Evolutionary conservation across 92 coral and sea anemone species (phyloP).

Genomic region (Paragorgia papillata): DNA sequence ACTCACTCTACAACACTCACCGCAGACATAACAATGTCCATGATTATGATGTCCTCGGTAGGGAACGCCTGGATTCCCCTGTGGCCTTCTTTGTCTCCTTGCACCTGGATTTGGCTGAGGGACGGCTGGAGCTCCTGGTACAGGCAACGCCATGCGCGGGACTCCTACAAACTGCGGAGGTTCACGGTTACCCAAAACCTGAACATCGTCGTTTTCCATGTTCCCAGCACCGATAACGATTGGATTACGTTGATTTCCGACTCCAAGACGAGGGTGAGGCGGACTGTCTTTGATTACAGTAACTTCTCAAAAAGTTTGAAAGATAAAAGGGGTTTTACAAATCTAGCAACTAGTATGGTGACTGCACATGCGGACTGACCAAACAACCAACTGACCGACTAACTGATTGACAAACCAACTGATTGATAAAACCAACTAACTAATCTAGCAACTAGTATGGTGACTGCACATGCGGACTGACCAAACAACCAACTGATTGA

Average conservation of each 20-base stretch:
- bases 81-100: constrained; percentile 9
- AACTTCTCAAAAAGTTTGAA: not conserved
- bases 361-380: too few relatives aligned
- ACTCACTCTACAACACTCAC: constrained; percentile 38
- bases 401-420: too few relatives aligned
- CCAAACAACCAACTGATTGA: too few relatives aligned
- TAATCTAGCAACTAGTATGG: too few relatives aligned
- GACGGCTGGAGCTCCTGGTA: constrained; percentile 19
- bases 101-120: constrained; percentile 15
- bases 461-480: too few relatives aligned
- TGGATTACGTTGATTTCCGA: constrained; percentile 26
- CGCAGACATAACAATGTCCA: constrained; percentile 78
- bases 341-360: too few relatives aligned
- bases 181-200: constrained; percentile 24
- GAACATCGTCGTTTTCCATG: constrained; percentile 23
- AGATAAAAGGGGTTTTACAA: too few relatives aligned
- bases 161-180: constrained; percentile 1
- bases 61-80: not conserved
- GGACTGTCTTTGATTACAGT: constrained; percentile 20
- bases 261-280: not conserved
- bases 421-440: too few relatives aligned
- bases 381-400: too few relatives aligned
- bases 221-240: not conserved
- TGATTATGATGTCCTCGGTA: constrained; percentile 58
- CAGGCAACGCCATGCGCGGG: not conserved